Percentiles rank a stretch among this genome's conserved stretches.
phyloP scores from a whole-genome alignment of 1,140 invertebrate genomes.

The Bombus haemorrhoidalis region DNA sequence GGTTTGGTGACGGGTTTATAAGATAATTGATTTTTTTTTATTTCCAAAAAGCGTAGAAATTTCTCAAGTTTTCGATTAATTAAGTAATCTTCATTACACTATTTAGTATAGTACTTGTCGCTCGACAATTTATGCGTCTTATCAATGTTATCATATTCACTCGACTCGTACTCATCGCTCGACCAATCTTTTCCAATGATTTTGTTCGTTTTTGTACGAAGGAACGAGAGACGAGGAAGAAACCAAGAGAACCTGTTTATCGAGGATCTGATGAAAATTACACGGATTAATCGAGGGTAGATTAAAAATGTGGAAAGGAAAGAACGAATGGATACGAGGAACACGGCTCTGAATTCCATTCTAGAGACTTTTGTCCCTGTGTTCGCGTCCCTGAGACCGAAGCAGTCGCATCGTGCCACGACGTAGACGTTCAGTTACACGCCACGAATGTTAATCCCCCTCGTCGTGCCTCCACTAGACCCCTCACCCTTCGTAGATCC shows the following conservation, averaged over 20 bases:
- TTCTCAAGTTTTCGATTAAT: no score
- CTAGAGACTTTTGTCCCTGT: not conserved
- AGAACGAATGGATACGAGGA: not conserved
- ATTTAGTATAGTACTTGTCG: no score
- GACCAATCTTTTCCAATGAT: not conserved
- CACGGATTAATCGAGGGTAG: not conserved
- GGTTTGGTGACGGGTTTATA: no score
- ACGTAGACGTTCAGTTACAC: slow-evolving; percentile 53
- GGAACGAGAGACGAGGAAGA: not conserved
- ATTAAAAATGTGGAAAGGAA: not conserved
- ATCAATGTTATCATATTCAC: not conserved
- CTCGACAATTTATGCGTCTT: slow-evolving; percentile 5
- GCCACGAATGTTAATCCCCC: slow-evolving; percentile 58
- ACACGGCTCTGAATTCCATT: slow-evolving; percentile 30
- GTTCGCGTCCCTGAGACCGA: slow-evolving; percentile 27
- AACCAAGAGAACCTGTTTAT: not conserved
- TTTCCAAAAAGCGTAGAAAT: no score
- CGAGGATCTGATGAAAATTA: not conserved
- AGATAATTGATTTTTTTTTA: no score
- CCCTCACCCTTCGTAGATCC: slow-evolving; percentile 53
- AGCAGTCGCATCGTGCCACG: slow-evolving; percentile 32
- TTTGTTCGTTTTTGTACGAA: not conserved
- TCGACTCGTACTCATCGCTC: not conserved
- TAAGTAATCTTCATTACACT: not conserved
- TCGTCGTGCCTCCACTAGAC: slow-evolving; percentile 33